Conservation (phyloP, 2,113 vertebrate genomes). For the Heptranchias perlo region DNA sequence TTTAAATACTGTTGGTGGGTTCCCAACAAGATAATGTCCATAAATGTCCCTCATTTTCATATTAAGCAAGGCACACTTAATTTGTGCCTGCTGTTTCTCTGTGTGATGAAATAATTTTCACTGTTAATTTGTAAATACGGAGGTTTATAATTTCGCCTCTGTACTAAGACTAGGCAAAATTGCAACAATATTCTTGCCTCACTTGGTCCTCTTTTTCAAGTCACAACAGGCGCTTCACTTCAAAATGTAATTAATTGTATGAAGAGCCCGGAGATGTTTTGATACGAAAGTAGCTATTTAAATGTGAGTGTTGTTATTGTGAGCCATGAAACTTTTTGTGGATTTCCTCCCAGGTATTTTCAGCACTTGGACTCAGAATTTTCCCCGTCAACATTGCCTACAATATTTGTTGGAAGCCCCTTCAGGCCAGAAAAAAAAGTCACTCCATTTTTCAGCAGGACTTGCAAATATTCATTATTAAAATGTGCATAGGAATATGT, state of each 20-base stretch:
- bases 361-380: not conserved
- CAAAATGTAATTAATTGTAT: too few species aligned
- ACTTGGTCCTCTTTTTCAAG: not conserved
- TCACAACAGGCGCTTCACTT: not conserved
- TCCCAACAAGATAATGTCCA: not conserved
- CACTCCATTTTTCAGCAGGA: not conserved
- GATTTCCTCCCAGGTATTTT: not conserved
- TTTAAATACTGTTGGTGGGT: not conserved
- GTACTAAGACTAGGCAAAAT: not conserved
- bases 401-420: not conserved
- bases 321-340: not conserved
- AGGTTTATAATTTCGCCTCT: not conserved
- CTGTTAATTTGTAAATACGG: not conserved
- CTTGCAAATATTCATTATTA: not conserved
- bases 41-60: not conserved
- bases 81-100: not conserved
- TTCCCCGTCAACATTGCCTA: not conserved
- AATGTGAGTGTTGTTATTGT: not conserved
- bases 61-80: not conserved
- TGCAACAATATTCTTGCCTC: not conserved
- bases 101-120: not conserved
- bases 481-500: not conserved
- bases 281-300: not conserved
- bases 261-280: not conserved
- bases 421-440: not conserved